These are phyloP conservation scores for Odobenus rosmarus DNA, from an alignment of 2,113 vertebrate genomes.

Conservation along the genomic window DNA sequence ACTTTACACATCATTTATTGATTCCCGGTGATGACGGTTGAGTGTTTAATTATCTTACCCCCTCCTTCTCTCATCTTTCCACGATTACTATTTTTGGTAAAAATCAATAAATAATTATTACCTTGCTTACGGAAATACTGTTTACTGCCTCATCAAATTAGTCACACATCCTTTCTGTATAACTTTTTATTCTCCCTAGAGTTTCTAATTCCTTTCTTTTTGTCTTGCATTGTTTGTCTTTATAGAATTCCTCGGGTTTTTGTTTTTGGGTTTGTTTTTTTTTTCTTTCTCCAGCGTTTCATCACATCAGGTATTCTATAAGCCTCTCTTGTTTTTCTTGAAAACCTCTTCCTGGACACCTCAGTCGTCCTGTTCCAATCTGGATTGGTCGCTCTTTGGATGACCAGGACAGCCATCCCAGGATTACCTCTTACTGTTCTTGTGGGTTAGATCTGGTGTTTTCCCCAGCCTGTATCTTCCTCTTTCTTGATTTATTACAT, in stretches of 20 bases:
- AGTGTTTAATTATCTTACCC: background rate
- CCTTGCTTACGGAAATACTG: constrained; percentile 18
- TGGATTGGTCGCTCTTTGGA: background rate
- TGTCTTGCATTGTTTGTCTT: background rate
- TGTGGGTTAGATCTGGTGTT: background rate
- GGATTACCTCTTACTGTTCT: background rate
- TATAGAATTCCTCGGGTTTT: background rate
- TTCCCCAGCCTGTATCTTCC: background rate
- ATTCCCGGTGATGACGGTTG: background rate
- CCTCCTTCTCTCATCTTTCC: background rate
- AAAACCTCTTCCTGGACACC: background rate
- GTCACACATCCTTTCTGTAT: background rate
- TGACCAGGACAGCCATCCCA: background rate
- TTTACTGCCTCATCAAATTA: constrained; percentile 17
- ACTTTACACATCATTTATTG: background rate
- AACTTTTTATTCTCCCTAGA: background rate
- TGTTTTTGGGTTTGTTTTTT: background rate
- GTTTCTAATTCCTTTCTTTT: background rate
- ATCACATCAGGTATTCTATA: background rate
- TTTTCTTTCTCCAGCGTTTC: background rate
- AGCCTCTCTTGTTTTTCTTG: background rate
- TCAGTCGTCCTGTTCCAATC: background rate
- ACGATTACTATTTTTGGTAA: constrained; percentile 5
- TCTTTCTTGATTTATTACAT: background rate
- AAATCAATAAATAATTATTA: constrained; percentile 13